Base-by-base conservation (phyloP, 1,140 invertebrate species). In the Micrasema minimum region DNA sequence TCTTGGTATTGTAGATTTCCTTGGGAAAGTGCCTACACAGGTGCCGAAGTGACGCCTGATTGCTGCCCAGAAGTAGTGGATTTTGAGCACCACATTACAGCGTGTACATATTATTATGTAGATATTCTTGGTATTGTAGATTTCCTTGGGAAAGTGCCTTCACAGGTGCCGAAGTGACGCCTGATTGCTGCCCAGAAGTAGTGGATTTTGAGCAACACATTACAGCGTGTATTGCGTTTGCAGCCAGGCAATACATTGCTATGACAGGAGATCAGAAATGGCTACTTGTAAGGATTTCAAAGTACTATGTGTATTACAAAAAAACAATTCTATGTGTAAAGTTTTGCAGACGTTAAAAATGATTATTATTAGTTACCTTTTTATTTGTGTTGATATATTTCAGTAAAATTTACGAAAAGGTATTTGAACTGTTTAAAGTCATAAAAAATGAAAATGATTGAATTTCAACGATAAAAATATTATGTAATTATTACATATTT, bases 81-180 rank as follows among this genome's bases (percentile, higher is more conserved):
- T 41, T 85, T 82, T 67, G 82, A 88, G 76, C 85, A 85, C 26
- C 87, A 88, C 74, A 82, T 88, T 23, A 85, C 84, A 0, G 84
- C 83, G 0, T 86, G 86, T 50, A 86, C n/a, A n/a, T n/a, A 31
- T 31, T 4, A 31, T 31, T 31, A 31, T 31, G 26, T 31, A 31
- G n/a, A n/a, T n/a, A n/a, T n/a, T 45, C 11, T 45, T 16, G 11
- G 3, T n/a, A 7, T 53, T 20, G 9, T 68, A 84, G 84, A 62
- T 85, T 77, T 66, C 87, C 87, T 5, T 88, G 86, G 87, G 86
- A 88, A 76, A 87, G 86, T 71, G 87, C 86, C 7, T 87, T 80
- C 72, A 88, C 86, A 0, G 87, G 87, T 0, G 75, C 76, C 0
- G 87, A 88, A 74, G 85, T 86, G 22, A 87, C 85, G 0, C 85